Evolutionary conservation across 2,888 invertebrate genomes (phyloP), one percentile per base, ranked within the genome.

Genomic region (Lagria hirta): DNA sequence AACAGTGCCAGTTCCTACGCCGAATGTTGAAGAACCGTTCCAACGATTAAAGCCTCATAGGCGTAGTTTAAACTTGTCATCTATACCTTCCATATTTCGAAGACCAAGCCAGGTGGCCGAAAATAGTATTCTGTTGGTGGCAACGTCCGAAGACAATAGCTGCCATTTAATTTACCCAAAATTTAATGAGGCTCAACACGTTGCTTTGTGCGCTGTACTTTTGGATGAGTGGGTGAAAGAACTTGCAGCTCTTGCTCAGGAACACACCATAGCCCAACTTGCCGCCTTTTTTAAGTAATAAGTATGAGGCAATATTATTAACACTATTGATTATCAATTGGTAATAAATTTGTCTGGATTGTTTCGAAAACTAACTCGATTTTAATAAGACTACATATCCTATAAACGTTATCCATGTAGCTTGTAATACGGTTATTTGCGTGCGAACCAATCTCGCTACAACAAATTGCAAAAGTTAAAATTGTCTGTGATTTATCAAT

Each of bases 211-310:
- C 62, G 93, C 95, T 1, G 87, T 98, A 3, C 75, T 98, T 27
- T 74, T 97, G 47, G 93, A 95, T 63, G 97, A 98, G 68, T 95
- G 98, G 88, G 77, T 95, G 0, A 94, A 95, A 69, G 96, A 97
- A 73, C 74, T 98, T 45, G 90, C 97, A 0, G 93, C 97, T 7
- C 79, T 98, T 41, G 87, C 93, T 49, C 91, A 95, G 69, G 97
- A 98, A 70, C 97, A 98, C 69, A 85, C 90, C 3, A 76, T 88
- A 51, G 75, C 79, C 56, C 78, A 81, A 67, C 71, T 82, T 49
- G 71, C 74, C 37, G 66, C 63, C 33, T 58, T 70, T 44, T 63
- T 71, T 44, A 70, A 69, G 48, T 69, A 61, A 59, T 43, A n/a
- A n/a, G n/a, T n/a, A n/a, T n/a, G n/a, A n/a, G n/a, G n/a, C n/a